Base-by-base conservation (phyloP, 1,140 invertebrate genomes). In the Dinoponera quadriceps region DNA sequence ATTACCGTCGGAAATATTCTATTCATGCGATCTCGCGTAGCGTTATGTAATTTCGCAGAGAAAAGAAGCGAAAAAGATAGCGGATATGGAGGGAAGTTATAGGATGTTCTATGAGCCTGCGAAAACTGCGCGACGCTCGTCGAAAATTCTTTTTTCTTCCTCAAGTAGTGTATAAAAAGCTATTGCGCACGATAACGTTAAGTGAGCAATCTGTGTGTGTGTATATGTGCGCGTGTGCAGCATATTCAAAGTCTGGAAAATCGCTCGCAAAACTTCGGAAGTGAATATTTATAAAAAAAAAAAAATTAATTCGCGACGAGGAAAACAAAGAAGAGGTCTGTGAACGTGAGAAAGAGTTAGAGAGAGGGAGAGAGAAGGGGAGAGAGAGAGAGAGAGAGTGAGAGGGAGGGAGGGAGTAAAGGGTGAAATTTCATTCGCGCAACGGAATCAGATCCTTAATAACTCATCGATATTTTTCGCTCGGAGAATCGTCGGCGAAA, bases 401-500 rank as follows among this genome's bases (percentile, higher is more conserved):
- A 44, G 38, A 11, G 38, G 11, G 38, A 44, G 38, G 11, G 38
- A 44, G 38, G 27, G 29, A 63, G 49, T 27, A 18, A 54, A 20
- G 57, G 83, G 49, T 63, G 85, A 86, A 86, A 85, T 86, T 87
- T 87, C 85, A 75, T 65, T 62, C 48, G 66, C 75, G 65, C 65
- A 80, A 80, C 75, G 63, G 86, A 87, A 87, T 69, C 85, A 68
- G 72, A 73, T 77, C 81, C 85, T 86, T 83, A 85, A 87, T 83
- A 85, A 86, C 85, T 83, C 85, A 82, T 72, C 72, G 80, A 74
- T 72, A 85, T 87, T 83, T 87, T 83, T 74, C 85, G 72, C 33
- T n/a, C 51, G 57, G 63, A 86, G 80, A 72, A 83, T 72, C 85
- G 51, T 22, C 57, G 66, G 60, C 51, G 68, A 87, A 87, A 87